Evolutionary conservation across 2,888 invertebrate species (phyloP), one percentile per base, ranked within the genome.

Genomic region (Trichacis sp.): DNA sequence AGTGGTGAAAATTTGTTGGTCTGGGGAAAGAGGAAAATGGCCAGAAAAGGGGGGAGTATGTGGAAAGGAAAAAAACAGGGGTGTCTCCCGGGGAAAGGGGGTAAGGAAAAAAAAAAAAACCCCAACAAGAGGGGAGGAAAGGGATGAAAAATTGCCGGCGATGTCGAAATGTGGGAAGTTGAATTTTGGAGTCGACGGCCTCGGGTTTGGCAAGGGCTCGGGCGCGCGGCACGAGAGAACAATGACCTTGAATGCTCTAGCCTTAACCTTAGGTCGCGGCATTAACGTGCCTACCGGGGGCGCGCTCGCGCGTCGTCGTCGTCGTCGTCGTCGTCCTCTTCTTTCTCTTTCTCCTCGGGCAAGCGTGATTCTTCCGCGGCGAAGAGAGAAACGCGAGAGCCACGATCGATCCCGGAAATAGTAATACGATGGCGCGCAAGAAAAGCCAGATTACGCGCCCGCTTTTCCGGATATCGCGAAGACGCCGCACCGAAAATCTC

Each of bases 171-270:
- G n/a, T n/a, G n/a, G n/a, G n/a, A n/a, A n/a, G n/a, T n/a, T n/a
- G n/a, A n/a, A n/a, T n/a, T n/a, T n/a, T 53, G 60, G 65, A 50
- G 54, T 43, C 14, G 47, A 48, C 47, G 47, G 47, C 47, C 47
- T 52, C 60, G 64, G 51, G 62, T 66, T 62, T 56, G 46, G 46
- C 40, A n/a, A 40, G 49, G 38, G 36, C 38, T 12, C 49, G 49
- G 52, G 59, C 46, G 40, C 33, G 33, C 15, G 61, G 53, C 66
- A 66, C 66, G 66, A 47, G 62, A 61, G 66, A 66, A 66, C 66
- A 66, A 66, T 66, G 66, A 66, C 66, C 66, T 66, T 66, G 66
- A 55, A 59, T 66, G 57, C 62, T 62, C 62, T 58, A 66, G 66
- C 61, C 66, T 66, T 66, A 66, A 62, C 66, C 66, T 66, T 66